Evolutionary conservation across 2,797 vertebrate species (phyloP).

Genomic region (Gallinago nigripennis): DNA sequence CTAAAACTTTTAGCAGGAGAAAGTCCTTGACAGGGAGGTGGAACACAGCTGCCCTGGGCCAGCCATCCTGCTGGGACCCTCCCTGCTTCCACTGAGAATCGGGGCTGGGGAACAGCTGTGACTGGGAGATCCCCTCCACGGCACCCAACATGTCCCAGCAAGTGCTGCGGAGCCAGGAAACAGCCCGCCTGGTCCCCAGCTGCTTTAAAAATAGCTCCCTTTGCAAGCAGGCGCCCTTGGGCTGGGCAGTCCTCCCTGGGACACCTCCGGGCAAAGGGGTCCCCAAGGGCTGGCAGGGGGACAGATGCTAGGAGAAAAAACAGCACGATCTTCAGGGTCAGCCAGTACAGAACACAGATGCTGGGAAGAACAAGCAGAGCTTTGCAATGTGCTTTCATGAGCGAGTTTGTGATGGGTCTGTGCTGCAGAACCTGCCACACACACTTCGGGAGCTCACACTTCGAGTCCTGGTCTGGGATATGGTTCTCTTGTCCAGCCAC

Average conservation of each 20-base stretch:
- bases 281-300: not conserved
- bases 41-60: not conserved
- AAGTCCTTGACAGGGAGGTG: not conserved
- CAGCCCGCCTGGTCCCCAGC: not conserved
- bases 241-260: not conserved
- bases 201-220: conserved; percentile 7
- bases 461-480: not conserved
- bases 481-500: not conserved
- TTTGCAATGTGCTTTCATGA: rapidly evolving
- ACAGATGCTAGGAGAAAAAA: not conserved
- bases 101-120: conserved; percentile 10
- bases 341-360: not conserved
- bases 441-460: not conserved
- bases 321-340: not conserved
- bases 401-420: rapidly evolving
- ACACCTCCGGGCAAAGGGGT: not conserved
- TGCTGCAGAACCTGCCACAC: not conserved
- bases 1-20: not conserved
- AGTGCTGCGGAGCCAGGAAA: not conserved
- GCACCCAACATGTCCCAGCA: not conserved
- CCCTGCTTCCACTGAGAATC: not conserved
- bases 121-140: not conserved
- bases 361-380: not conserved
- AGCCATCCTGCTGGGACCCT: not conserved
- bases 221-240: not conserved